A percentile compares a stretch with the other conserved stretches of the same genome.
These are phyloP conservation scores for Volucella inflata DNA, from an alignment of 2,888 invertebrate species.

Conservation along the genomic window DNA sequence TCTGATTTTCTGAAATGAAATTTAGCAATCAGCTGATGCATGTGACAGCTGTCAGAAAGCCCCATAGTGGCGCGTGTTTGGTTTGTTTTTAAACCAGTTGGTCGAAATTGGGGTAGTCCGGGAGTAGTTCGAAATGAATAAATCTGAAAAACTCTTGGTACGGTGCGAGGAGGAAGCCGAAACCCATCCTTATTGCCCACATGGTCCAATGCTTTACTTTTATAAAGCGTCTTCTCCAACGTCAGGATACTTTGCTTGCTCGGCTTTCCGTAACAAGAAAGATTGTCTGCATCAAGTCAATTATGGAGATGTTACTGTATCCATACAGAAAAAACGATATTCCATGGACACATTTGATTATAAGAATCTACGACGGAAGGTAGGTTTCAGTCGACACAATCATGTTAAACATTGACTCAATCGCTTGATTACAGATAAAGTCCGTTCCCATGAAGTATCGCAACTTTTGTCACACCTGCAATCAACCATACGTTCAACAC, in stretches of 20 bases:
- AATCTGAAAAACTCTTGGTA: constrained; percentile 73
- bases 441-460: constrained; percentile 82
- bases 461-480: constrained; percentile 88
- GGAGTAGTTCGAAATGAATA: constrained; percentile 27
- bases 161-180: constrained; percentile 85
- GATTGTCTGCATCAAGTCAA: constrained; percentile 89
- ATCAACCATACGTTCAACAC: constrained; percentile 84
- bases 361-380: constrained; percentile 71
- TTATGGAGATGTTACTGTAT: constrained; percentile 72
- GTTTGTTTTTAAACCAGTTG: not conserved
- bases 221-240: constrained; percentile 80
- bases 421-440: constrained; percentile 41
- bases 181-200: constrained; percentile 89
- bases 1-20: no score
- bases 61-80: not conserved
- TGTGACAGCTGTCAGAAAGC: no score
- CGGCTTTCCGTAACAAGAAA: constrained; percentile 92
- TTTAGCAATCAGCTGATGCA: not conserved
- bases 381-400: not conserved
- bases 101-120: not conserved
- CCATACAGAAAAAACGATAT: constrained; percentile 63
- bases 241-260: constrained; percentile 89
- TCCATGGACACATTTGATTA: constrained; percentile 67
- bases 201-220: constrained; percentile 91
- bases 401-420: accelerated